Base-by-base conservation (phyloP, 2,797 vertebrate species). In the Dallia pectoralis region DNA sequence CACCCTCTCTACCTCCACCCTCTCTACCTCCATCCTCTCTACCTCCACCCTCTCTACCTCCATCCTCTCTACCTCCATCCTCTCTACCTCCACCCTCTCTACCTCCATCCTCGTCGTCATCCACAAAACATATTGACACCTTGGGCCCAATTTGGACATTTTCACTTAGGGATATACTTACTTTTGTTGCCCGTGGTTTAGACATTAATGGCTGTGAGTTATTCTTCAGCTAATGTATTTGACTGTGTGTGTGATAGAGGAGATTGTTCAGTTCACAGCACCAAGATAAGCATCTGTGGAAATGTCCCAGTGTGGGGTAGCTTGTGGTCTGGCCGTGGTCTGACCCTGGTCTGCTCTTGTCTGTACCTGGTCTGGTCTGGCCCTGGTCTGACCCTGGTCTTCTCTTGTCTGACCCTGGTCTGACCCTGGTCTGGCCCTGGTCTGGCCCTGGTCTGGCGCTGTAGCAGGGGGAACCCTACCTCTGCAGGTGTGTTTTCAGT, bases 311-410 rank as follows among this genome's bases (percentile, higher is more conserved):
- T 32, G 69, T 49, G 47, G 73, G 36, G 36, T 15, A 25, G 18
- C 9, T 59, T 25, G 12, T 62, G 53, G 63, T 69, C 78, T 87
- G 66, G 73, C 62, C 71, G n/a, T 19, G 56, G 27, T 82, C 29
- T 74, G 71, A 79, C 83, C 80, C 79, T 44, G 80, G 80, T 78
- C 76, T 81, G n/a, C n/a, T n/a, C n/a, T n/a, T n/a, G n/a, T n/a
- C n/a, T n/a, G 74, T 78, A 71, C 3, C 79, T 82, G 81, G 72
- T 70, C 70, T 65, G 47, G 64, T 69, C 77, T 87, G 59, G 73
- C 63, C 67, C 16, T 19, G 56, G 27, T 82, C 29, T 74, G 71
- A 79, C 83, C 80, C 79, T 44, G 80, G 80, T 78, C 76, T 81
- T n/a, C n/a, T n/a, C n/a, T n/a, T n/a, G n/a, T n/a, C n/a, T n/a